These are phyloP conservation scores for Melolontha melolontha DNA, from an alignment of 2,888 invertebrate species.

Conservation along the genomic window DNA sequence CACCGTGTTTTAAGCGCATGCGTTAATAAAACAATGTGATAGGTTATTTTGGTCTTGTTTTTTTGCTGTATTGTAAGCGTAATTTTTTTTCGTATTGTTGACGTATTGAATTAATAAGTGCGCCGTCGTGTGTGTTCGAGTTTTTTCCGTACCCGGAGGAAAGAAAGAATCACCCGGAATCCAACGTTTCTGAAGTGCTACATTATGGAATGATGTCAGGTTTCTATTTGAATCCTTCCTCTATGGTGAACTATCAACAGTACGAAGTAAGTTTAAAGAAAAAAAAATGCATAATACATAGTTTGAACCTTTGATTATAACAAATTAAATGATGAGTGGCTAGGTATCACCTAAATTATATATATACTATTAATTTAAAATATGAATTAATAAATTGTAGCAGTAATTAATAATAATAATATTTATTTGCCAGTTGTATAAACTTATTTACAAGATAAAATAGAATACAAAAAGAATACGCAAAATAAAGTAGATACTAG, in stretches of 20 bases:
- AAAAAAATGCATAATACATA: not conserved
- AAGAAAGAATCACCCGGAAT: not conserved
- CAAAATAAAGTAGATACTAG: too few species aligned
- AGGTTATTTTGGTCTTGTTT: slow-evolving; percentile 33
- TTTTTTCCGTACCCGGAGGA: slow-evolving; percentile 23
- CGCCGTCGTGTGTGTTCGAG: slow-evolving; percentile 27
- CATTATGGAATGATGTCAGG: slow-evolving; percentile 64
- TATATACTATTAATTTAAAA: too few species aligned
- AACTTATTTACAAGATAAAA: too few species aligned
- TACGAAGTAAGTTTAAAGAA: slow-evolving; percentile 63
- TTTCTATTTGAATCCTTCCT: slow-evolving; percentile 62
- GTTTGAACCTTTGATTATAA: not conserved
- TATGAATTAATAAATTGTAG: too few species aligned
- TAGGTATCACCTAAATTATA: not conserved
- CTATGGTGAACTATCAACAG: slow-evolving; percentile 63
- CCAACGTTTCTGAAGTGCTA: slow-evolving; percentile 14
- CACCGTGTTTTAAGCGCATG: slow-evolving; percentile 33
- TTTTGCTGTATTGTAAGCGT: slow-evolving; percentile 16
- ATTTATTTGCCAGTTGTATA: too few species aligned
- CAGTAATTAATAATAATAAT: too few species aligned
- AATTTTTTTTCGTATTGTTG: slow-evolving; percentile 18
- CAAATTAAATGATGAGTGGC: not conserved
- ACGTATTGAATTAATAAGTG: slow-evolving; percentile 33
- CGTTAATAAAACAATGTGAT: slow-evolving; percentile 41
- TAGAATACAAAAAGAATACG: too few species aligned